phyloP scores from a whole-genome alignment of 1,140 invertebrate genomes.

The Brachionus rotundiformis region DNA sequence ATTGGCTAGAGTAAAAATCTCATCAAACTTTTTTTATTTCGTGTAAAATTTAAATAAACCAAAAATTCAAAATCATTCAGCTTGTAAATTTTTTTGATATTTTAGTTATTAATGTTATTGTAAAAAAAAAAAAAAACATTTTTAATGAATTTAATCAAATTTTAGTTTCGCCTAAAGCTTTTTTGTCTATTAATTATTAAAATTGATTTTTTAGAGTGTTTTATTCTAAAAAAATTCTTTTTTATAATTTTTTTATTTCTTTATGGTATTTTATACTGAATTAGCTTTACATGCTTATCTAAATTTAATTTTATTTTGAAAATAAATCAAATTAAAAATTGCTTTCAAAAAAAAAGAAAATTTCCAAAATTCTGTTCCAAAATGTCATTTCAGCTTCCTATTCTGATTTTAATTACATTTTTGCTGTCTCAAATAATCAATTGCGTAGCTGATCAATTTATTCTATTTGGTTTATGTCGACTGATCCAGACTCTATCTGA shows the following conservation, averaged over 20 bases:
- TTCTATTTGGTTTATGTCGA: constrained; percentile 10
- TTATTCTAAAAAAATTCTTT: neutral
- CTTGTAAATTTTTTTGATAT: constrained; percentile 13
- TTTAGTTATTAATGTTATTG: constrained; percentile 11
- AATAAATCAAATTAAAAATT: constrained; percentile 3
- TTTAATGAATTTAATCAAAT: neutral
- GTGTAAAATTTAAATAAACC: constrained; percentile 9
- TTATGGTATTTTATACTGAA: neutral
- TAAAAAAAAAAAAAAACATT: neutral
- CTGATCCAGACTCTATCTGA: neutral
- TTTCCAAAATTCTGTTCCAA: neutral
- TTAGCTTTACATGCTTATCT: neutral
- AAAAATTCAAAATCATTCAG: neutral
- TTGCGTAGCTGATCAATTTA: constrained; percentile 22
- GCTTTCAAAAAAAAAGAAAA: neutral
- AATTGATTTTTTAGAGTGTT: neutral
- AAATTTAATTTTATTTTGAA: constrained; percentile 27
- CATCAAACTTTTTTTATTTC: constrained; percentile 2
- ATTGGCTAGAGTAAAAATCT: constrained; percentile 1
- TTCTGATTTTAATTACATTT: constrained; percentile 14
- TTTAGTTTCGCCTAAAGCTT: neutral
- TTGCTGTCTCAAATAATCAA: constrained; percentile 4
- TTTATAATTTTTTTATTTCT: neutral
- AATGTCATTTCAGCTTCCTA: constrained; percentile 23
- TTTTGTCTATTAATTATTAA: neutral